Conservation (phyloP, 2,888 invertebrate species). For the Lordiphosa andalusiaca region DNA sequence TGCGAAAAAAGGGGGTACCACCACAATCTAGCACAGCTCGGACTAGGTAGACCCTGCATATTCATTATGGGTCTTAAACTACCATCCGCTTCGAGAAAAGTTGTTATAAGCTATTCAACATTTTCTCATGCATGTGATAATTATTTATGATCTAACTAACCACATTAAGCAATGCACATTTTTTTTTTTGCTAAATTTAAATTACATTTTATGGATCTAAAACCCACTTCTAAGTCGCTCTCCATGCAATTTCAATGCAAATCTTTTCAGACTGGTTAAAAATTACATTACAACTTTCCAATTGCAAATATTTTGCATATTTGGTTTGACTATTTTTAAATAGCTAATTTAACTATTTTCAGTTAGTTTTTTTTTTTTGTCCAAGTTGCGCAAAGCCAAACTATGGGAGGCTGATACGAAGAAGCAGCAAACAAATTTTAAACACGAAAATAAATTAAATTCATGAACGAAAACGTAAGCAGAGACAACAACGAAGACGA, state of each 20-base stretch:
- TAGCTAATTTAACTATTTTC: slow-evolving; percentile 7
- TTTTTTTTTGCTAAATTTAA: slow-evolving; percentile 1
- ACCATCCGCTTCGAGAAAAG: too few relatives aligned
- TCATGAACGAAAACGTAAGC: slow-evolving; percentile 64
- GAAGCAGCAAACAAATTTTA: slow-evolving; percentile 46
- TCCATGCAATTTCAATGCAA: slow-evolving; percentile 33
- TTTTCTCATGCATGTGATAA: too few relatives aligned
- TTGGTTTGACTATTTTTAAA: slow-evolving; percentile 1
- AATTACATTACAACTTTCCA: slow-evolving; percentile 34
- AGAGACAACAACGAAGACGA: slow-evolving; percentile 47
- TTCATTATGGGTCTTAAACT: too few relatives aligned
- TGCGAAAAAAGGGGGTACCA: too few relatives aligned
- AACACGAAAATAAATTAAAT: slow-evolving; percentile 65
- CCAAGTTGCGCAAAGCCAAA: slow-evolving; percentile 14
- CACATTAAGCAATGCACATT: slow-evolving; percentile 27
- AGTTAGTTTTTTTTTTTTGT: slow-evolving; percentile 33
- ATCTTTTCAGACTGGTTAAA: slow-evolving; percentile 23
- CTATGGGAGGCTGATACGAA: slow-evolving; percentile 17
- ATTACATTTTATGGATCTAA: slow-evolving; percentile 6
- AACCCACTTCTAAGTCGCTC: slow-evolving; percentile 7
- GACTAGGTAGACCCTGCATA: too few relatives aligned
- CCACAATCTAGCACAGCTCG: too few relatives aligned
- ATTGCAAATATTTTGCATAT: slow-evolving; percentile 19
- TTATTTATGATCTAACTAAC: too few relatives aligned
- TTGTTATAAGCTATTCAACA: too few relatives aligned